These are phyloP conservation scores for Pristionchus japonicus DNA, from an alignment of 2,888 invertebrate species.

Conservation along the genomic window DNA sequence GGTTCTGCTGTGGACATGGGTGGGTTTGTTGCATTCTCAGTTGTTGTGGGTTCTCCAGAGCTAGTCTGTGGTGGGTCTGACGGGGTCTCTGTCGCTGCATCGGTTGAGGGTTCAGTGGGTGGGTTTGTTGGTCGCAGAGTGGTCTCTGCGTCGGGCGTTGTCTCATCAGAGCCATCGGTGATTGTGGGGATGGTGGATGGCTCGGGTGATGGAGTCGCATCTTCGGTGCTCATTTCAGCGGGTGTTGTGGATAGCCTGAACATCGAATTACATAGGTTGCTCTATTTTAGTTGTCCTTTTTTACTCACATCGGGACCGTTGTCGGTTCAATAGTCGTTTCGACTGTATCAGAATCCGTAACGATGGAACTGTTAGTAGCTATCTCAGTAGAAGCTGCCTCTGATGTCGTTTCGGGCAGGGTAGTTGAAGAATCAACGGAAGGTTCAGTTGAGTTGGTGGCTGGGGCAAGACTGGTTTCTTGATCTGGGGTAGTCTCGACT, in stretches of 20 bases:
- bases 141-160: not conserved
- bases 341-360: not conserved
- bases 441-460: not conserved
- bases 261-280: not conserved
- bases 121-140: not conserved
- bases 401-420: not conserved
- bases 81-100: not conserved
- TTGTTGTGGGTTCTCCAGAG: not conserved
- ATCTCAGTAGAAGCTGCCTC: not conserved
- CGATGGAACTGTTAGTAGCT: not conserved
- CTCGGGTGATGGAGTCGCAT: not conserved
- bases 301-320: not conserved
- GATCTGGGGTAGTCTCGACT: not conserved
- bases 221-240: not conserved
- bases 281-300: not conserved
- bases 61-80: not conserved
- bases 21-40: not conserved
- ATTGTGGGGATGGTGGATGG: not conserved
- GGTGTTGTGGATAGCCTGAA: not conserved
- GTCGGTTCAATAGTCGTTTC: not conserved
- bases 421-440: not conserved
- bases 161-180: not conserved
- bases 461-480: not conserved
- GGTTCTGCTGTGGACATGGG: not conserved
- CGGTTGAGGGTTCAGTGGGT: not conserved